These are phyloP conservation scores for Anarsia innoxiella DNA, from an alignment of 2,888 invertebrate genomes.

Conservation along the genomic window DNA sequence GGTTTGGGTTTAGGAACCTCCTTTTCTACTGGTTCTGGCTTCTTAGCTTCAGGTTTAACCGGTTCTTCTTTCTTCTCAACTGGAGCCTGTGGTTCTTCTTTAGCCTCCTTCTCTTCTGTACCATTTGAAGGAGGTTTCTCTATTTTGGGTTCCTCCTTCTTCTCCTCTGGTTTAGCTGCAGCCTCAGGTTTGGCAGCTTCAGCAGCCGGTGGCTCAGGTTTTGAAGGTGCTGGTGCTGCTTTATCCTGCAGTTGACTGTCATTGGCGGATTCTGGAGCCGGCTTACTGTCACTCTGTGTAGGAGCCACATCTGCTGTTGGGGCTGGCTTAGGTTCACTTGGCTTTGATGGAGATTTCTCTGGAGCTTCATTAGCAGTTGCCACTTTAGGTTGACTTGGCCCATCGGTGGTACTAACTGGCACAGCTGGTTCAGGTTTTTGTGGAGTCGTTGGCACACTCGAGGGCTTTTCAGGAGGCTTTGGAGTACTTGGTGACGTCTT, in stretches of 20 bases:
- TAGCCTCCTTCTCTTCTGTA: constrained; percentile 23
- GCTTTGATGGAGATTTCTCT: constrained; percentile 58
- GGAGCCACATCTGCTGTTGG: constrained; percentile 59
- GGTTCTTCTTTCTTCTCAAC: constrained; percentile 30
- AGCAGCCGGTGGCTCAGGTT: constrained; percentile 14
- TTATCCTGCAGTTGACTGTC: constrained; percentile 48
- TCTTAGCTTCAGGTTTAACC: constrained; percentile 27
- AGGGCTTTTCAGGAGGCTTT: constrained; percentile 59
- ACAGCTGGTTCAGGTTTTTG: constrained; percentile 47
- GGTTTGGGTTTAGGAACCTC: constrained; percentile 24
- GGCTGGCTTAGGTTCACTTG: constrained; percentile 50
- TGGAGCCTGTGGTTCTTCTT: constrained; percentile 20
- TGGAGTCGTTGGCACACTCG: constrained; percentile 42
- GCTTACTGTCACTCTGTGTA: constrained; percentile 55
- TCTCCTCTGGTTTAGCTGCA: constrained; percentile 38
- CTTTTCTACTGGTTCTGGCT: constrained; percentile 21
- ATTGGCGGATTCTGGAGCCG: constrained; percentile 56
- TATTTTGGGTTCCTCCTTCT: constrained; percentile 36
- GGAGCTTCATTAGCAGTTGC: constrained; percentile 54
- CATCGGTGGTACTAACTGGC: constrained; percentile 36
- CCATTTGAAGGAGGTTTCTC: constrained; percentile 29
- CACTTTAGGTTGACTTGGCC: constrained; percentile 49
- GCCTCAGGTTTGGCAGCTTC: constrained; percentile 33
- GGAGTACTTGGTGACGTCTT: constrained; percentile 65
- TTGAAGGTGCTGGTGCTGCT: constrained; percentile 29